Conservation (phyloP, 2,888 invertebrate genomes). For the Idaea straminata region DNA sequence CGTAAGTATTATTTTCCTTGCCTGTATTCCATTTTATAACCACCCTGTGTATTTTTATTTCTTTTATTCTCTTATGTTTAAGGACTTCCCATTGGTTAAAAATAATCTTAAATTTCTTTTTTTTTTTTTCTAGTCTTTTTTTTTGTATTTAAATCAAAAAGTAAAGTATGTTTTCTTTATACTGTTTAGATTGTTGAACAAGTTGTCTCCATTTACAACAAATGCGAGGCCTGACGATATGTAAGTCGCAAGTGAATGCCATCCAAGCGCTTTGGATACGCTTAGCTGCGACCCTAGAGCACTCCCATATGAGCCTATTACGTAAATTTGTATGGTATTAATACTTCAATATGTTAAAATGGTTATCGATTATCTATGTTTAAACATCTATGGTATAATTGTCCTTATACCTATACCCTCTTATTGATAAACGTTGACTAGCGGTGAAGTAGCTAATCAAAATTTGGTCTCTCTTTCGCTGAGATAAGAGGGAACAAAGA, state of each 20-base stretch:
- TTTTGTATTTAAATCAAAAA: conserved; percentile 4
- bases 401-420: too few relatives aligned
- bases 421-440: too few relatives aligned
- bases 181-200: conserved; percentile 72
- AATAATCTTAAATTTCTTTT: too few relatives aligned
- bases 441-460: too few relatives aligned
- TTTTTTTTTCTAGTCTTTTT: too few relatives aligned
- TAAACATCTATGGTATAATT: background rate
- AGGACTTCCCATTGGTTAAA: too few relatives aligned
- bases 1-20: too few relatives aligned
- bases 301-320: conserved; percentile 46
- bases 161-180: conserved; percentile 47
- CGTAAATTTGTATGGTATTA: conserved; percentile 27
- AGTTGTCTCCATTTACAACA: conserved; percentile 71
- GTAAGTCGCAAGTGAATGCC: conserved; percentile 57
- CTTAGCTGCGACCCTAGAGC: conserved; percentile 65
- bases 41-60: too few relatives aligned
- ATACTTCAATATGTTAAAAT: background rate
- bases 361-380: background rate
- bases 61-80: too few relatives aligned
- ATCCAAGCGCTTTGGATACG: conserved; percentile 55
- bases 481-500: too few relatives aligned
- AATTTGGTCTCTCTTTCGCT: too few relatives aligned
- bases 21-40: too few relatives aligned
- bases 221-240: conserved; percentile 69